Conservation (phyloP, 2,797 vertebrate species). For the Oceanodroma leucorhoa region DNA sequence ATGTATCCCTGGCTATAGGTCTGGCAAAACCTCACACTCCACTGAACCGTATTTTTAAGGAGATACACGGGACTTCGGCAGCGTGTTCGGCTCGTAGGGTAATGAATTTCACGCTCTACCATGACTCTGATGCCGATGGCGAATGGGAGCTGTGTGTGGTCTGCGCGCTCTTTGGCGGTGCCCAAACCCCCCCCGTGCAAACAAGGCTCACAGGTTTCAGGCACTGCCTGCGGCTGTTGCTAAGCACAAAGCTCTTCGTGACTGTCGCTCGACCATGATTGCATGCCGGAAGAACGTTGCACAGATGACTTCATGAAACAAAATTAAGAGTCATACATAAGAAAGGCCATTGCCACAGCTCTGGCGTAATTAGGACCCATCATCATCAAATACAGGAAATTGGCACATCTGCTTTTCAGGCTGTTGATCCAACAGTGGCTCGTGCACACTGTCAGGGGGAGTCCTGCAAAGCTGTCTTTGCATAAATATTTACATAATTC, state of each 20-base stretch:
- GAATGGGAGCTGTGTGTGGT: background rate
- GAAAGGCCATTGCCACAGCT: slow-evolving; percentile 73
- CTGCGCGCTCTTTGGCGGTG: accelerated
- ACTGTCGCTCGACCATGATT: background rate
- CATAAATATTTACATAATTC: slow-evolving; percentile 69
- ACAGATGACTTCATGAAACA: slow-evolving; percentile 64
- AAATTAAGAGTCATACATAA: slow-evolving; percentile 69
- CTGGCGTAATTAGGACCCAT: slow-evolving; percentile 76
- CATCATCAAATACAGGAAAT: slow-evolving; percentile 79
- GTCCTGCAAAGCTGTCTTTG: slow-evolving; percentile 61
- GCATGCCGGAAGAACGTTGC: slow-evolving; percentile 53
- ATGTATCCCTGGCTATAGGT: accelerated
- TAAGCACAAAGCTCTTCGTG: background rate
- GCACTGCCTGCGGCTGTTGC: background rate
- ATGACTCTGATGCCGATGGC: accelerated
- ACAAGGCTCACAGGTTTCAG: background rate
- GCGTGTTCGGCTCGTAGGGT: accelerated
- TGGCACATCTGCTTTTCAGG: slow-evolving; percentile 80
- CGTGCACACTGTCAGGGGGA: slow-evolving; percentile 10
- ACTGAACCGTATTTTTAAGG: background rate
- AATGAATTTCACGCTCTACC: no score
- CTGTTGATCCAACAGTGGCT: slow-evolving; percentile 67
- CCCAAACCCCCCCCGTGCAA: background rate
- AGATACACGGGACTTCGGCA: background rate
- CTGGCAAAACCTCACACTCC: no score